phyloP scores from a whole-genome alignment of 2,113 vertebrate genomes.

The Mola mola region DNA sequence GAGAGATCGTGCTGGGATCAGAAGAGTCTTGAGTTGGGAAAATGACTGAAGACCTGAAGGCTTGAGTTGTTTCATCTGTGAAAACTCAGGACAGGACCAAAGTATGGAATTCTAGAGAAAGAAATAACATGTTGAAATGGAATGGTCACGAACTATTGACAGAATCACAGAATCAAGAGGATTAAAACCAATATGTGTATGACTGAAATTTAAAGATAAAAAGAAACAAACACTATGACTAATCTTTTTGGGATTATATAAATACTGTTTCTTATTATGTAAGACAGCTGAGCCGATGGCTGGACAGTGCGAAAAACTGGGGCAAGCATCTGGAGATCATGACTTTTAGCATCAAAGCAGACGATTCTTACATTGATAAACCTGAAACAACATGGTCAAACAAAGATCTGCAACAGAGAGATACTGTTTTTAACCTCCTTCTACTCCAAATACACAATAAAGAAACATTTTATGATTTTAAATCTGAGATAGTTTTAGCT shows the following conservation, averaged over 20 bases:
- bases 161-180: not conserved
- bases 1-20: conserved; percentile 25
- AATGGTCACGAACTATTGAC: too few relatives aligned
- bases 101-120: conserved; percentile 88
- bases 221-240: too few relatives aligned
- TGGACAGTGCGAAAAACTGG: too few relatives aligned
- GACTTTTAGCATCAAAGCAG: not conserved
- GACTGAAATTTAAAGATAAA: too few relatives aligned
- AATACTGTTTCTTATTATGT: too few relatives aligned
- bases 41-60: conserved; percentile 22
- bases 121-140: conserved; percentile 12
- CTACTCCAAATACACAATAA: too few relatives aligned
- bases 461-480: too few relatives aligned
- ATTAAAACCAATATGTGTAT: too few relatives aligned
- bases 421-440: not conserved
- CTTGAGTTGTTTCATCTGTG: not conserved
- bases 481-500: too few relatives aligned
- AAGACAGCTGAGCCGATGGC: too few relatives aligned
- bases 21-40: conserved; percentile 19
- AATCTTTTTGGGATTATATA: too few relatives aligned
- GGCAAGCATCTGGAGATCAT: not conserved
- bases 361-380: not conserved
- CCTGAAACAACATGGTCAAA: not conserved
- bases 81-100: conserved; percentile 91
- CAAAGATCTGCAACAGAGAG: not conserved